Base-by-base conservation (phyloP, 2,797 vertebrate species). In the Eospalax fontanierii region DNA sequence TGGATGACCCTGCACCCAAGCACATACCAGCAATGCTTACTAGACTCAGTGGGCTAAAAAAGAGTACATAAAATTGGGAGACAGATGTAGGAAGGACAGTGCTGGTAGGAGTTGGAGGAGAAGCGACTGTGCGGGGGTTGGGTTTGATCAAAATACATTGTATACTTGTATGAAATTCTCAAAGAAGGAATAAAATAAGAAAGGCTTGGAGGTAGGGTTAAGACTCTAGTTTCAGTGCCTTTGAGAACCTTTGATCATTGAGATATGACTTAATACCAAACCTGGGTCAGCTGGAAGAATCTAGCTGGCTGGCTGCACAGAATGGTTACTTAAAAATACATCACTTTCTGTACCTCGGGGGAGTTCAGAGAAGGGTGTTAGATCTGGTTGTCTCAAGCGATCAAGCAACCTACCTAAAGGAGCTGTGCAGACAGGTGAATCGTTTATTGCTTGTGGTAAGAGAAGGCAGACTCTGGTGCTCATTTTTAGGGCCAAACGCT, bases 361-460 rank as follows among this genome's bases (percentile, higher is more conserved):
- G 87, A 59, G 54, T 93, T 89, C 84, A 83, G 35, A 68, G 16
- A 87, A 61, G 43, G 43, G 50, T 80, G 33, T 21, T 61, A 81
- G 88, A n/a, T 81, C 94, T 87, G n/a, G 21, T 86, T 87, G 68
- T 93, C n/a, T 16, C 54, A 73, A 91, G 87, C 87, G 73, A 91
- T 78, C 63, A 89, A 93, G 87, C 57, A 28, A n/a, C 43, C n/a
- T 91, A 59, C 76, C 87, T 54, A 38, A 87, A 93, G 88, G 90
- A 22, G n/a, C 73, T 93, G 90, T 89, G 94, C 83, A 80, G 61
- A 87, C 76, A 87, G 54, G 66, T 50, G 81, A 35, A 80, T 76
- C 59, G 8, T 10, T 85, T 46, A 63, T 89, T 89, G 15, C 18
- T 24, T 79, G 61, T 59, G 38, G 24, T 35, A 73, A 90, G 40